Base-by-base conservation (phyloP, 2,797 vertebrate genomes). In the Hippopotamyrus pictus region DNA sequence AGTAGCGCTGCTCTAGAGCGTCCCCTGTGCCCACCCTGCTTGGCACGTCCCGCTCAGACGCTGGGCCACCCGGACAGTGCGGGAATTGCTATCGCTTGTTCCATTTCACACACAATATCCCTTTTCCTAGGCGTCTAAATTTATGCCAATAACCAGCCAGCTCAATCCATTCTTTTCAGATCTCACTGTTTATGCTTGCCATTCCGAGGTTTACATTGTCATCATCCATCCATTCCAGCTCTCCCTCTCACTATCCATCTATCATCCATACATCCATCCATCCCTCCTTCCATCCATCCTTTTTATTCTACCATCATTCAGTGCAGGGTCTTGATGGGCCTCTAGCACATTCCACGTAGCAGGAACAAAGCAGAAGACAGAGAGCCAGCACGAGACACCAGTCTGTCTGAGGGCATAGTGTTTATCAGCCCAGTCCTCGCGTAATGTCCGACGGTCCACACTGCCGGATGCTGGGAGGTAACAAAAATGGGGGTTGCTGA, bases 41-140 rank as follows among this genome's bases (percentile, higher is more conserved):
- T 33, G 29, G 65, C 29, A 6, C 12, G 29, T 14, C 4, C 65
- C 65, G 1, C 6, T 79, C 73, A 46, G 33, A 2, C 12, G 19
- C 73, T 79, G 73, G 14, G 19, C 73, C 17, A 9, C 41, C 41
- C 17, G 2, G 12, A 73, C 11, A 37, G 65, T 37, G 25, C 1
- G 29, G 65, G 65, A 79, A 79, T 79, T 79, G 73, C 73, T 79
- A n/a, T 46, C 7, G 17, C 73, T 79, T 79, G 33, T 44, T 79
- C 73, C 41, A 79, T 73, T 73, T 73, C 65, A 73, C 65, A 73
- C 65, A 73, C 65, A 73, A 73, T 73, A 37, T 73, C 65, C 65
- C 65, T 14, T 79, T 79, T 79, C 73, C 41, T 3, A 17, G 73
- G 73, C 3, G 17, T 79, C 29, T 8, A 79, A n/a, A 79, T 44